These are phyloP conservation scores for Lasioglossum pauxillum DNA, from an alignment of 2,888 invertebrate genomes.

Conservation along the genomic window DNA sequence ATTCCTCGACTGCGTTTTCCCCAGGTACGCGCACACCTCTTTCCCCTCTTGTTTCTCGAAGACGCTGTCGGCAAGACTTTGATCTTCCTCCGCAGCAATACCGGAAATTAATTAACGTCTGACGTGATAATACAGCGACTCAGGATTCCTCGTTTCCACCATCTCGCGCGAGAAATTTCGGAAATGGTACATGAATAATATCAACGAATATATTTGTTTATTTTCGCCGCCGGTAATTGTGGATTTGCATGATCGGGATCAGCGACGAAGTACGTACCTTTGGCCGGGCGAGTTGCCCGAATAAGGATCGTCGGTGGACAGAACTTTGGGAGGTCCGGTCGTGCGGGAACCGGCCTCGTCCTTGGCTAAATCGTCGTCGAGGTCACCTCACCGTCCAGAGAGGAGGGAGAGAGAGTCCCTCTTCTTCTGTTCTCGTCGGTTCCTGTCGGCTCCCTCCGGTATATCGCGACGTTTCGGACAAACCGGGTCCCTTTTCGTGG, in stretches of 20 bases:
- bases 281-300: conserved; percentile 37
- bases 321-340: conserved; percentile 60
- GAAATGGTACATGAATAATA: too few relatives aligned
- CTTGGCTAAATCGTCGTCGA: conserved; percentile 62
- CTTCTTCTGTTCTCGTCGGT: conserved; percentile 13
- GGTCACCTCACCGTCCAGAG: conserved; percentile 32
- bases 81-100: conserved; percentile 34
- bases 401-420: neutral
- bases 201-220: too few relatives aligned
- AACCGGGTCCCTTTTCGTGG: conserved; percentile 66
- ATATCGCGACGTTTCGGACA: conserved; percentile 48
- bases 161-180: neutral
- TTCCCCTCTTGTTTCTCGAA: conserved; percentile 9
- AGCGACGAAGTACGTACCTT: neutral
- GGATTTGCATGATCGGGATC: neutral
- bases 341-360: conserved; percentile 61
- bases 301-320: conserved; percentile 51
- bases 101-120: conserved; percentile 63
- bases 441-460: conserved; percentile 21
- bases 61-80: conserved; percentile 57
- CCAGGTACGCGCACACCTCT: neutral
- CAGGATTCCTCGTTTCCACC: neutral
- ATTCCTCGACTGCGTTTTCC: conserved; percentile 38
- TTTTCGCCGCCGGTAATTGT: too few relatives aligned
- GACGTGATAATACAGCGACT: conserved; percentile 48